Conservation (phyloP, 2,797 vertebrate species). For the Coluber constrictor region DNA sequence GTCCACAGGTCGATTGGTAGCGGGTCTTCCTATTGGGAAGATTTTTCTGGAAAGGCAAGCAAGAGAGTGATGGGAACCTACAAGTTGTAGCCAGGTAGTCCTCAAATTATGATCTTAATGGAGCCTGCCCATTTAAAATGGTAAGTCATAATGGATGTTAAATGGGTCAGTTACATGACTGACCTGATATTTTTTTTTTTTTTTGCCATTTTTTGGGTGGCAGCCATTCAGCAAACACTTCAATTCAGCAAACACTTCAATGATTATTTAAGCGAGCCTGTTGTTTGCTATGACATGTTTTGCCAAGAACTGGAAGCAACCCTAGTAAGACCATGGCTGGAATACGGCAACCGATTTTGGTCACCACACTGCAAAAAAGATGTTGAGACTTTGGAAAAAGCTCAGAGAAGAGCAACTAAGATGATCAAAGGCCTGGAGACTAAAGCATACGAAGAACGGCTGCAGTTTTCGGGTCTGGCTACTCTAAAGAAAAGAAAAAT, state of each 20-base stretch:
- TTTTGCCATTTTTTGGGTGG: too few relatives aligned
- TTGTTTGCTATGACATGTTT: background rate
- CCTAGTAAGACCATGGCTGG: too few relatives aligned
- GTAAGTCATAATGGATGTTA: background rate
- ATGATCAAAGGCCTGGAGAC: too few relatives aligned
- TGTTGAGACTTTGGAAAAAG: too few relatives aligned
- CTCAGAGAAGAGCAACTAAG: too few relatives aligned
- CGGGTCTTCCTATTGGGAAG: background rate
- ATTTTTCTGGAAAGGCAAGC: background rate
- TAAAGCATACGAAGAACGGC: too few relatives aligned
- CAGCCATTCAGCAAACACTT: background rate
- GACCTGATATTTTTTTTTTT: too few relatives aligned
- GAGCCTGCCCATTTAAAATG: background rate
- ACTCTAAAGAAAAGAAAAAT: too few relatives aligned
- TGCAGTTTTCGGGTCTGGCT: too few relatives aligned
- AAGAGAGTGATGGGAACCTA: background rate
- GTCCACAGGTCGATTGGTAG: background rate
- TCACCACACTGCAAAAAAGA: too few relatives aligned
- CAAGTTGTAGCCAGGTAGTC: background rate
- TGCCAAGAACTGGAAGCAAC: background rate
- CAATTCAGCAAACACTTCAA: too few relatives aligned
- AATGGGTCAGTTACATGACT: background rate
- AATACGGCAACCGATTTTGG: too few relatives aligned
- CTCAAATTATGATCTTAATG: background rate
- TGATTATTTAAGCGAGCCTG: background rate